Base-by-base conservation (phyloP, 2,888 invertebrate genomes). In the Pristionchus exspectatus region DNA sequence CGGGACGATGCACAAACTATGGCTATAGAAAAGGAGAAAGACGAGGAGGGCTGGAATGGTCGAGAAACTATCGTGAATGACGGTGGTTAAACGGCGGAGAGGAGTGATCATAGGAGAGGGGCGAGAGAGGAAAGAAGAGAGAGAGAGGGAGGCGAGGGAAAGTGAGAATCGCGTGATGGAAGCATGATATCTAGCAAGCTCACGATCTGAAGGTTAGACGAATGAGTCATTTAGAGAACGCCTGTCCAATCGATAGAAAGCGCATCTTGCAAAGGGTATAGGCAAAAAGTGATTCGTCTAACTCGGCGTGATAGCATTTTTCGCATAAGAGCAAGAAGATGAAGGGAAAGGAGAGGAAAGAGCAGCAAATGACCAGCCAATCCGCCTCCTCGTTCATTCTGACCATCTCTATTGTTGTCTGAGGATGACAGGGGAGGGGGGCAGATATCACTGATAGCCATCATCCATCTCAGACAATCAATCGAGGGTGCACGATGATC, bases 61-160 rank as follows among this genome's bases (percentile, higher is more conserved):
- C 50, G 83, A 83, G 54, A 54, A 83, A 54, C 83, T 56, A 50
- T n/a, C n/a, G 83, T 54, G 83, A 54, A 83, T 56, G 50, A 81
- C 44, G 81, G n/a, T 24, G 14, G 81, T 81, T 16, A 50, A 38
- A n/a, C 38, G 12, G 24, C 21, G n/a, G 50, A 44, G 83, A 30
- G 44, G 44, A 83, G 83, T 54, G 83, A 50, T 56, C 56, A 30
- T 18, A 54, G 83, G 14, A 30, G 83, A 54, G 54, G 24, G 50
- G 14, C 12, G 50, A 81, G 24, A 30, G 81, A 24, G 27, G 81
- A 18, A 44, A 44, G 33, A 16, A 27, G 33, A 33, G 30, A 27
- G 72, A 72, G 72, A 27, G 14, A 30, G 72, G 72, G 30, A 72
- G 38, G 81, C 5, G 81, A 81, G 30, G n/a, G 81, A 81, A 72